Evolutionary conservation across 1,140 invertebrate species (phyloP).

Genomic region (Colletes latitarsis): DNA sequence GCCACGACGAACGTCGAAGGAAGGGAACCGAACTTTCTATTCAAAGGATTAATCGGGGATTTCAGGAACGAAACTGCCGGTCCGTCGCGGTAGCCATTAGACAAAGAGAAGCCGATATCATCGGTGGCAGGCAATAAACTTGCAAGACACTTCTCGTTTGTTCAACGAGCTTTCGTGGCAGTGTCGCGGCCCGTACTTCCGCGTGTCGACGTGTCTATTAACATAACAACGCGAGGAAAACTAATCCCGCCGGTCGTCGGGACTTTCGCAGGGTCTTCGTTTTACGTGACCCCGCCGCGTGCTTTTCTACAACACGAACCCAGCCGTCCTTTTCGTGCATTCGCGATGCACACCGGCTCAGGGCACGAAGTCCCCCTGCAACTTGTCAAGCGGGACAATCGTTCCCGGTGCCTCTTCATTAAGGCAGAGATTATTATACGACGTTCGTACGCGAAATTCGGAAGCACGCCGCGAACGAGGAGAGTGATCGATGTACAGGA

Average conservation of each 20-base stretch:
- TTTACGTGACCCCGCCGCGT: conserved; percentile 63
- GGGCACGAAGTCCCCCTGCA: background rate
- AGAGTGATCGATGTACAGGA: background rate
- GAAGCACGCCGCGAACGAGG: background rate
- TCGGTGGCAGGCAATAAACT: conserved; percentile 54
- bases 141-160: conserved; percentile 53
- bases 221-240: conserved; percentile 70
- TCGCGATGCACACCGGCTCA: background rate
- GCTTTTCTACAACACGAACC: conserved; percentile 39
- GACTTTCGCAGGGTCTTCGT: conserved; percentile 54
- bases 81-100: background rate
- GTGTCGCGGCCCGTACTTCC: conserved; percentile 60
- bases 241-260: conserved; percentile 60
- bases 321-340: background rate
- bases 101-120: conserved; percentile 28
- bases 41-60: background rate
- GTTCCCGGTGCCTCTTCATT: background rate
- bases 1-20: too few relatives aligned
- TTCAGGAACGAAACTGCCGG: background rate
- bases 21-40: background rate
- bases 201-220: conserved; percentile 72
- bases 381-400: background rate
- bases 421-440: background rate
- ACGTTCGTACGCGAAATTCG: background rate
- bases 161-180: conserved; percentile 45